These are phyloP conservation scores for Osmoderma eremita DNA, from an alignment of 2,888 invertebrate genomes.

Conservation along the genomic window DNA sequence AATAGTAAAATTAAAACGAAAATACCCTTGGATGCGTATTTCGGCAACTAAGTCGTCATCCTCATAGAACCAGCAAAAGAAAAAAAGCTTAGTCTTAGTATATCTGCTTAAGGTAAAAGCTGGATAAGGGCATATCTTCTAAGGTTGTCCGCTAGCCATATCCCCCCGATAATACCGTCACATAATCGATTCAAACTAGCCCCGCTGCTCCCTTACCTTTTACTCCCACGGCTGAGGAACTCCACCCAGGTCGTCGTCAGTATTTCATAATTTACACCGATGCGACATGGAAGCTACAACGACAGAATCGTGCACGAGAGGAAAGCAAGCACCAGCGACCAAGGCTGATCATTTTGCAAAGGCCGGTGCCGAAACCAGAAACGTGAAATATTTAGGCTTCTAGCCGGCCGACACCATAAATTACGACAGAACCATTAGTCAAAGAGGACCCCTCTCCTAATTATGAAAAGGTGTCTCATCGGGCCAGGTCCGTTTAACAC, in stretches of 20 bases:
- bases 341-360: background rate
- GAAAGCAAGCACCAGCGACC: background rate
- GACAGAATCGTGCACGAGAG: too few relatives aligned
- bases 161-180: constrained; percentile 2
- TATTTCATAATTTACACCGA: constrained; percentile 20
- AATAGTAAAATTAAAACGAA: too few relatives aligned
- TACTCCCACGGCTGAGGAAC: background rate
- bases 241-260: background rate
- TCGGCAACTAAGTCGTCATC: too few relatives aligned
- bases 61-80: too few relatives aligned
- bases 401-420: constrained; percentile 16
- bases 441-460: constrained; percentile 35
- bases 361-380: background rate
- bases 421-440: constrained; percentile 32
- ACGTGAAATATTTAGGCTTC: constrained; percentile 32
- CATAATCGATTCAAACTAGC: constrained; percentile 2
- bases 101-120: too few relatives aligned
- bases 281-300: too few relatives aligned
- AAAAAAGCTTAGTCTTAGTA: too few relatives aligned
- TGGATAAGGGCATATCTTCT: too few relatives aligned
- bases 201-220: background rate
- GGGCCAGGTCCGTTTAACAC: constrained; percentile 36
- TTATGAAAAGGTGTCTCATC: constrained; percentile 42
- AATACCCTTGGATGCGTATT: too few relatives aligned
- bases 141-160: too few relatives aligned